These are phyloP conservation scores for Riptortus pedestris DNA, from an alignment of 1,140 invertebrate species.

Conservation along the genomic window DNA sequence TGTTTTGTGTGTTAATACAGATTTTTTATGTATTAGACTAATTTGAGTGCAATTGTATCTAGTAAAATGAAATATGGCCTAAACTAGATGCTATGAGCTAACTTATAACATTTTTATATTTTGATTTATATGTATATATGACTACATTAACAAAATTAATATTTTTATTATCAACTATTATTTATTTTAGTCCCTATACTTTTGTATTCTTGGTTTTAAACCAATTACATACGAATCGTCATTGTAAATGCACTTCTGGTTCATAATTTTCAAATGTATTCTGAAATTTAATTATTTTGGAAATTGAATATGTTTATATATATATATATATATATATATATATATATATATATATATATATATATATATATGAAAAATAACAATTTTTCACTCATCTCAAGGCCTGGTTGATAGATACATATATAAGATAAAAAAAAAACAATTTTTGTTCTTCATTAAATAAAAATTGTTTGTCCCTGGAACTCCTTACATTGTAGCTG, in stretches of 20 bases:
- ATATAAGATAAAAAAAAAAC: no score
- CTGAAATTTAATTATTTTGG: no score
- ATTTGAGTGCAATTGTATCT: constrained; percentile 14
- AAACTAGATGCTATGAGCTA: constrained; percentile 6
- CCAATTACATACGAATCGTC: neutral
- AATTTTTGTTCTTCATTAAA: no score
- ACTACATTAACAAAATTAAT: neutral
- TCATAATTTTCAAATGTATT: neutral
- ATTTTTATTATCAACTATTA: neutral
- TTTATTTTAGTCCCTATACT: neutral
- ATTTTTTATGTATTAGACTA: constrained; percentile 4
- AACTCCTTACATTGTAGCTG: no score
- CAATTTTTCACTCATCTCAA: no score
- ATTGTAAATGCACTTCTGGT: neutral
- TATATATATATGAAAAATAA: no score
- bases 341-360: no score
- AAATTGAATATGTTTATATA: no score
- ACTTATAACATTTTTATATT: neutral
- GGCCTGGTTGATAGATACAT: no score
- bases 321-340: no score
- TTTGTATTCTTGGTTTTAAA: neutral
- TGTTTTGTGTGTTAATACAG: neutral
- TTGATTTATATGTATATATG: neutral
- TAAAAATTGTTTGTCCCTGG: no score
- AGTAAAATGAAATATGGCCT: constrained; percentile 6